Evolutionary conservation across 2,888 invertebrate species (phyloP).

Genomic region (Myopa testacea): DNA sequence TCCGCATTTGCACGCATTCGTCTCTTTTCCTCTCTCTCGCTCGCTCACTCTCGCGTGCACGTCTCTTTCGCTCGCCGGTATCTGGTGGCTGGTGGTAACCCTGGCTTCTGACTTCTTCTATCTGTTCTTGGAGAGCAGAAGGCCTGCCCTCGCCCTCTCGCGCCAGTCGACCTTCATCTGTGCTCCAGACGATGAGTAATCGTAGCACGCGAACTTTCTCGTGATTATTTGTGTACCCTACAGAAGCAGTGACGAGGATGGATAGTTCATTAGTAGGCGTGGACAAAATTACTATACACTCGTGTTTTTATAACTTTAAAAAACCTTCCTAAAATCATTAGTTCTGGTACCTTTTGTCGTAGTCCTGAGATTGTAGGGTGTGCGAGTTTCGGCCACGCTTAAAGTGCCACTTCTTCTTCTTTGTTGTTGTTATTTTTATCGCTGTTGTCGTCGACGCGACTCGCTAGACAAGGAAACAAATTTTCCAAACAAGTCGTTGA

Average conservation of each 20-base stretch:
- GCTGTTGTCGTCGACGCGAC: constrained; percentile 9
- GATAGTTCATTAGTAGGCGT: too few species aligned
- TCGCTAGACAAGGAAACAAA: constrained; percentile 31
- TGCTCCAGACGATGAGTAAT: constrained; percentile 34
- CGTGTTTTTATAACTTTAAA: too few species aligned
- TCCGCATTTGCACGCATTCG: too few species aligned
- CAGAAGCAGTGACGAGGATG: too few species aligned
- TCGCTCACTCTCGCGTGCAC: background rate
- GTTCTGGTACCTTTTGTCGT: background rate
- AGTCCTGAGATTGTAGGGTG: too few species aligned
- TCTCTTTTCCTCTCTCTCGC: constrained; percentile 10
- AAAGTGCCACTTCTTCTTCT: too few species aligned
- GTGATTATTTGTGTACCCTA: background rate
- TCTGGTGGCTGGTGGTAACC: background rate
- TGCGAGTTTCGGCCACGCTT: too few species aligned
- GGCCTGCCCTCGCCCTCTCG: background rate
- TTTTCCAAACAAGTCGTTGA: constrained; percentile 35
- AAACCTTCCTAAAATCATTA: background rate
- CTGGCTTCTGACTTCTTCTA: too few species aligned
- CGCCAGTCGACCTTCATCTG: constrained; percentile 25
- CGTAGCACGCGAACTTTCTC: constrained; percentile 3
- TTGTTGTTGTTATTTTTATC: constrained; percentile 5
- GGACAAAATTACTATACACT: too few species aligned
- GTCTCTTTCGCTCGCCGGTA: background rate
- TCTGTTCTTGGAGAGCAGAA: too few species aligned